A percentile compares a stretch with the other conserved stretches of the same genome.
These are phyloP conservation scores for Holocentrus rufus DNA, from an alignment of 2,797 vertebrate genomes.

Conservation along the genomic window DNA sequence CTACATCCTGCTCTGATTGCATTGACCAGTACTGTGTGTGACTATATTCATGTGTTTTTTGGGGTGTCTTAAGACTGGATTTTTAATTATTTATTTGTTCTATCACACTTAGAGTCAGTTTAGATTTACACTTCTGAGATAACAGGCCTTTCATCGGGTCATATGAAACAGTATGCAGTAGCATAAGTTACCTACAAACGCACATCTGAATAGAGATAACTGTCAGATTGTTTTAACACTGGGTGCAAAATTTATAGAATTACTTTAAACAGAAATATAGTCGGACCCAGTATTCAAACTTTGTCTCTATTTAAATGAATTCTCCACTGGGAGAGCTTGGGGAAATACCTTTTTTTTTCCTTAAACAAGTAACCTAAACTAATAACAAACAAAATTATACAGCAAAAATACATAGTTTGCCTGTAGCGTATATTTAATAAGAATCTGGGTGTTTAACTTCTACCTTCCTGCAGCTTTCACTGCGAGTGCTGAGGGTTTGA, in stretches of 20 bases:
- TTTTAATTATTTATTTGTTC: conserved; percentile 58
- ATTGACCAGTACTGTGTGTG: conserved; percentile 51
- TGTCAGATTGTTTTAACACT: conserved; percentile 1
- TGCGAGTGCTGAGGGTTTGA: conserved; percentile 46
- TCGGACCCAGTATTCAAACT: conserved; percentile 1
- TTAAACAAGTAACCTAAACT: conserved; percentile 12
- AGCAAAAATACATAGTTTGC: conserved; percentile 28
- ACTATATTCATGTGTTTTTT: conserved; percentile 19
- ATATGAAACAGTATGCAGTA: not conserved
- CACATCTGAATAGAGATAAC: not conserved
- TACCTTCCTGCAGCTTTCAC: conserved; percentile 29
- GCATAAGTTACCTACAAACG: not conserved
- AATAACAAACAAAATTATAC: conserved; percentile 8
- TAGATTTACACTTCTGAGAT: conserved; percentile 48
- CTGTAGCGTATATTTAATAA: conserved; percentile 1
- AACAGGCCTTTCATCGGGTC: conserved; percentile 14
- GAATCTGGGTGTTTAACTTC: not conserved
- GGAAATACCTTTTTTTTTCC: conserved; percentile 1
- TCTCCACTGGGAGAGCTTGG: not conserved
- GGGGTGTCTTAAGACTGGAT: conserved; percentile 53
- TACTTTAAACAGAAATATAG: not conserved
- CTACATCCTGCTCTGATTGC: conserved; percentile 45
- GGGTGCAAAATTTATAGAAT: not conserved
- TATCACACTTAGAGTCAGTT: conserved; percentile 10
- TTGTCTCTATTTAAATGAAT: not conserved